Base-by-base conservation (phyloP, 2,113 vertebrate species). In the Oriolus oriolus region DNA sequence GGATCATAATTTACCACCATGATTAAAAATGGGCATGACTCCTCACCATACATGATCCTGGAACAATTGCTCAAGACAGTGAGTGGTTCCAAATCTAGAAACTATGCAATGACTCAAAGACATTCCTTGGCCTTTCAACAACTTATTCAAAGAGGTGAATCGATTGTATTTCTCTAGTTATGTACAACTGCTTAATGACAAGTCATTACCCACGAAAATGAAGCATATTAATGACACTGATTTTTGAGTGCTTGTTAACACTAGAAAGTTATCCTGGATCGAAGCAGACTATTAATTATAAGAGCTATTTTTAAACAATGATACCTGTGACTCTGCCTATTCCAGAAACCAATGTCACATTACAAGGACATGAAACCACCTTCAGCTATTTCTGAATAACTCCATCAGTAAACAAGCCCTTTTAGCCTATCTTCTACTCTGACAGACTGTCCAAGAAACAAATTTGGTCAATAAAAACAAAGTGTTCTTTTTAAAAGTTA, bases 401-500 rank as follows among this genome's bases (percentile, higher is more conserved):
- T 71, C n/a, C 39, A 35, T 42, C 60, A 71, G 77, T 78, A 94
- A 95, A 95, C 80, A 95, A 87, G 56, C 54, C 45, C 54, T 90
- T 89, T 93, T 65, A 87, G 50, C 30, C 44, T 56, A 37, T 35
- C 50, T 52, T 78, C 65, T 89, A 31, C 44, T 94, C 84, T 63
- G 68, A 83, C 82, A 90, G 66, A 77, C 70, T 80, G 77, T 77
- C 64, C 27, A 52, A 96, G 60, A 86, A 44, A 84, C 4, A 77
- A 64, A 84, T 53, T 71, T 74, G 28, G 80, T 88, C 90, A 92
- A 81, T 37, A 90, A 85, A 95, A 95, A 28, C 49, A 65, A 89
- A 66, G 92, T 82, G 80, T 82, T 93, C 82, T 85, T 88, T 89
- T 60, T 31, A 41, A 66, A 93, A 97, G 47, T 83, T 80, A 68